Conservation (phyloP, 2,888 invertebrate genomes). For the Quadroppia sp. region DNA sequence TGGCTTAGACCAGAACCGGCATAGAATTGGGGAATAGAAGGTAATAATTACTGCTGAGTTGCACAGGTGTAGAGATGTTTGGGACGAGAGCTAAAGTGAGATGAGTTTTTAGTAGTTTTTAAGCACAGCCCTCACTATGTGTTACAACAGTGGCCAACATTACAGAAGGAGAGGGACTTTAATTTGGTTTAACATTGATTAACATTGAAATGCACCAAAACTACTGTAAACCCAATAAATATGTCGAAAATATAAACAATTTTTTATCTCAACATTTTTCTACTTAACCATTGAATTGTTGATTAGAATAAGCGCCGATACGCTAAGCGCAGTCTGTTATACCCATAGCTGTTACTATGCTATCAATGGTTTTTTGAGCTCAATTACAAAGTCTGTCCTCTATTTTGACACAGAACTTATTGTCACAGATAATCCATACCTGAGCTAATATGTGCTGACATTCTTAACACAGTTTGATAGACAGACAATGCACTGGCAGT, state of each 20-base stretch:
- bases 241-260: conserved; percentile 30
- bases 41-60: background rate
- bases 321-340: background rate
- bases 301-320: conserved; percentile 20
- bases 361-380: no score
- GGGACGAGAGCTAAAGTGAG: background rate
- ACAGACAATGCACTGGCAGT: no score
- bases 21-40: background rate
- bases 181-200: background rate
- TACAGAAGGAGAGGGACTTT: background rate
- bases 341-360: background rate
- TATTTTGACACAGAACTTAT: no score
- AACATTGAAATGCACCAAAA: conserved; percentile 13
- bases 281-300: conserved; percentile 5
- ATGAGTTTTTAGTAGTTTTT: background rate
- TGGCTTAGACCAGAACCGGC: conserved; percentile 2
- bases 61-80: no score
- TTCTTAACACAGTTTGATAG: no score
- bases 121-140: no score
- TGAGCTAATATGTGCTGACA: no score
- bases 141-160: background rate
- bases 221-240: conserved; percentile 12
- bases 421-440: no score
- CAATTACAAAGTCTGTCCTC: background rate
- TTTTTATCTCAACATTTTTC: conserved; percentile 17